Base-by-base conservation (phyloP, 2,113 vertebrate genomes). In the Paracanthobrama guichenoti region DNA sequence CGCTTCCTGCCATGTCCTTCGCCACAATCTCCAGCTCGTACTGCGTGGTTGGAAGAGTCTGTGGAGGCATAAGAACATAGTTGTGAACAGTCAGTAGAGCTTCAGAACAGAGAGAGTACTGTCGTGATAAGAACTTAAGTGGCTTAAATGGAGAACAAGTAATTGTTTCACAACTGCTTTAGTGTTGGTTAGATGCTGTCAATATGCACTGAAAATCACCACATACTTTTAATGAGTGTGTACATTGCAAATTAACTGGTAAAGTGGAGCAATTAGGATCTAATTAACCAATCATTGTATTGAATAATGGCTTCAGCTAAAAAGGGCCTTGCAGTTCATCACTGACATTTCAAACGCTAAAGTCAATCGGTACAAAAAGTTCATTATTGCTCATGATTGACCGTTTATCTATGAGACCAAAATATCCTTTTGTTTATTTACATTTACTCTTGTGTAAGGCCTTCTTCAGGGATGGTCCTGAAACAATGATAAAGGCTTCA, bases 11-110 rank as follows among this genome's bases (percentile, higher is more conserved):
- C 97, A 98, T 98, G 72, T 99, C 98, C 86, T 99, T 97, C 12
- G 97, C 98, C 86, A 98, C 96, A 42, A 99, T 96, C 89, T 98
- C 95, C 77, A 99, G 86, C 87, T 99, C 97, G 0, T 99, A 99
- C 55, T 96, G 97, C 0, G 96, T 96, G 2, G 94, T 97, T 81
- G 97, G 96, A 90, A 99, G 93, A 0, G 97, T 98, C 98, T 99
- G 90, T 16, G 89, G 76, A 87, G 26, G 83, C 26, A 86, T 53
- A 24, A 76, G 13, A 59, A 6, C 10, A 44, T 9, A 71, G 31
- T 48, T 55, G 39, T 31, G 28, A 74, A 46, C 39, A 60, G n/a
- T 60, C 24, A 53, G 72, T 48, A 48, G 67, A 71, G 44, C n/a
- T 48, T 74, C 71, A 26, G 44, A 1, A 75, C 14, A 53, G 72